Conservation (phyloP, 2,888 invertebrate genomes). For the Julus scandinavius region DNA sequence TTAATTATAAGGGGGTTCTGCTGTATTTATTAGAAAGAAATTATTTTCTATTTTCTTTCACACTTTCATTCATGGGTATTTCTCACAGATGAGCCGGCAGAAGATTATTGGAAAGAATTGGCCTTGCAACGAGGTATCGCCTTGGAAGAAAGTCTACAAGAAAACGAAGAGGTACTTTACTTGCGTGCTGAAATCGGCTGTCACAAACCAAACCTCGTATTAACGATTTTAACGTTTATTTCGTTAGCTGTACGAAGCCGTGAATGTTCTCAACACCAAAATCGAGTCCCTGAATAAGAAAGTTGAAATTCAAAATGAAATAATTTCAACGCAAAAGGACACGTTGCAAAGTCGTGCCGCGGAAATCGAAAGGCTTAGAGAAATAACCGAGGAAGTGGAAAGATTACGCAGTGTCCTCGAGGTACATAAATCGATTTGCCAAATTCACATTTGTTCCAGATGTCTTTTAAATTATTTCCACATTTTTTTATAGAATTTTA, state of each 20-base stretch:
- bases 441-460: too few species aligned
- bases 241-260: not conserved
- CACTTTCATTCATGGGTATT: not conserved
- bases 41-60: not conserved
- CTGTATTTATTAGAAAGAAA: too few species aligned
- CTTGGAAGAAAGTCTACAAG: conserved; percentile 44
- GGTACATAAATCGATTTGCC: not conserved
- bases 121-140: conserved; percentile 50
- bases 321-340: not conserved
- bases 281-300: not conserved
- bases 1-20: too few species aligned
- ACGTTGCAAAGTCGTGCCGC: not conserved
- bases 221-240: conserved; percentile 2
- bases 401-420: not conserved
- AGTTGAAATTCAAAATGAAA: not conserved
- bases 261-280: not conserved
- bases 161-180: conserved; percentile 53
- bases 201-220: too few species aligned
- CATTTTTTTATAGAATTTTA: too few species aligned
- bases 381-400: not conserved
- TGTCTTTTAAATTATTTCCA: too few species aligned
- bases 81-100: not conserved
- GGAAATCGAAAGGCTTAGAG: not conserved
- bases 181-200: not conserved
- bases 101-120: conserved; percentile 53